Conservation (phyloP, 2,113 vertebrate genomes). For the Ameiurus melas region DNA sequence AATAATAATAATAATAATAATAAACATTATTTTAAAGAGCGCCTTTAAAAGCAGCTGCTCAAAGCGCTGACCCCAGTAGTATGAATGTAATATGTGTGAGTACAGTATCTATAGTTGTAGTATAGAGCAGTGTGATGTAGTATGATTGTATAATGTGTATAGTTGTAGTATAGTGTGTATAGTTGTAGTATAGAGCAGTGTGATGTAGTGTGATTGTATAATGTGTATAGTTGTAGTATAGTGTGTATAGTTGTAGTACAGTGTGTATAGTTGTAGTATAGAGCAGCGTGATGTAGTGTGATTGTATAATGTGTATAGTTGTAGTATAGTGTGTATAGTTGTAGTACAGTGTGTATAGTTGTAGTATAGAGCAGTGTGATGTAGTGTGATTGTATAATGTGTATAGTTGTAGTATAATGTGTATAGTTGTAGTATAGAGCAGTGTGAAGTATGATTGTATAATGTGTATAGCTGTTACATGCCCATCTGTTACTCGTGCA, state of each 20-base stretch:
- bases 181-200: neutral
- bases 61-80: too few species aligned
- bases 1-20: too few species aligned
- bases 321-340: neutral
- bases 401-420: neutral
- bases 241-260: neutral
- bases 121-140: neutral
- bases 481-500: too few species aligned
- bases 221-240: neutral
- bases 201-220: neutral
- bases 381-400: neutral
- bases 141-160: neutral
- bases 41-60: too few species aligned
- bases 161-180: neutral
- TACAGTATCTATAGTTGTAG: neutral
- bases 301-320: neutral
- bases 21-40: too few species aligned
- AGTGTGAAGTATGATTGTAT: neutral
- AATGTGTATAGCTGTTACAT: neutral
- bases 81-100: too few species aligned
- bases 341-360: neutral
- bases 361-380: neutral
- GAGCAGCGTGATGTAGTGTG: neutral
- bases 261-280: neutral
- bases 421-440: neutral